A percentile compares a stretch with the other conserved stretches of the same genome.
Evolutionary conservation across 2,888 invertebrate species (phyloP).

Genomic region (Andrena bucephala): DNA sequence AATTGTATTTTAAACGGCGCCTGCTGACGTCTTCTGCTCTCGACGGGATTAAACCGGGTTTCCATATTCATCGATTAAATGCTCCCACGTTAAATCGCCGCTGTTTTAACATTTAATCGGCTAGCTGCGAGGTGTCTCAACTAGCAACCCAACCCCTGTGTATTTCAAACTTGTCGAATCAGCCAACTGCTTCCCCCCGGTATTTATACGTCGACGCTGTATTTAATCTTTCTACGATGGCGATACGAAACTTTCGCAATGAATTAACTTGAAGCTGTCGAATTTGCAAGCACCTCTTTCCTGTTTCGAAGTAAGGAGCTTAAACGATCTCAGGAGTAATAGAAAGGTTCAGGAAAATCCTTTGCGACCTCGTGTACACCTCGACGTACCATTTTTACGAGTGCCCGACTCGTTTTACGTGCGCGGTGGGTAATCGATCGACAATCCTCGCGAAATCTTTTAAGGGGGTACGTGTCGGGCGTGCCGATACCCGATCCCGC

Average conservation of each 20-base stretch:
- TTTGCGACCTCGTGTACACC: neutral
- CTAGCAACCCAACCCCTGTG: neutral
- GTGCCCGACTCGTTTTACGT: neutral
- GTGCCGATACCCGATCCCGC: constrained; percentile 3
- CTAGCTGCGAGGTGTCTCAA: neutral
- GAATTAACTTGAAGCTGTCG: no score
- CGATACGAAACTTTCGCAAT: neutral
- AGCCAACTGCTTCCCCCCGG: neutral
- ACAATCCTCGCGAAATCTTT: constrained; percentile 7
- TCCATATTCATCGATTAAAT: neutral
- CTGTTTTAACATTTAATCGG: neutral
- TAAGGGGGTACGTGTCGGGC: constrained; percentile 25
- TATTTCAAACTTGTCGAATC: neutral
- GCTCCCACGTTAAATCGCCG: neutral
- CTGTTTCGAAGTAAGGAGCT: constrained; percentile 6
- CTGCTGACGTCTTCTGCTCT: neutral
- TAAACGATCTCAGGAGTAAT: neutral
- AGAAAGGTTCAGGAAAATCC: neutral
- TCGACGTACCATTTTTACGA: neutral
- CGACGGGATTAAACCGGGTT: neutral
- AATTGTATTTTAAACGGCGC: constrained; percentile 48
- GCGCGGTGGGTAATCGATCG: constrained; percentile 22
- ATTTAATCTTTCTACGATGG: neutral
- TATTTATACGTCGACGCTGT: neutral
- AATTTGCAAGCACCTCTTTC: neutral